Base-by-base conservation (phyloP, 1,140 invertebrate genomes). In the Bombus haemorrhoidalis region DNA sequence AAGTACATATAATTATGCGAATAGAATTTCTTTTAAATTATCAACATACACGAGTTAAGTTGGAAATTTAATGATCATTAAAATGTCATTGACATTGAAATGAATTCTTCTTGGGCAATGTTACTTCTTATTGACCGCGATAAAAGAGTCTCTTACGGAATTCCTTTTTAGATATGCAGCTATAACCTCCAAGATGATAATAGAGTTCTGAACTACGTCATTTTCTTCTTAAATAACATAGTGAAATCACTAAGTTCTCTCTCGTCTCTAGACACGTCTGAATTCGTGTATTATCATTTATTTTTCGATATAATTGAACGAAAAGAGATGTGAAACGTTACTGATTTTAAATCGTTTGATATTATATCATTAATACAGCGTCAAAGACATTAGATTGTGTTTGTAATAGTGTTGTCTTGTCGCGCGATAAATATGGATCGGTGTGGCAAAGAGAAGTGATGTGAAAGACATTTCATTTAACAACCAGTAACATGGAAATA, bases 401-500 rank as follows among this genome's bases (percentile, higher is more conserved):
- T 32, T 25, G 57, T 81, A 81, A 34, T 28, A n/a, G 68, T 81
- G 18, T 53, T 66, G 37, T n/a, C 68, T 74, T 83, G 57, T 78
- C 66, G 15, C n/a, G 28, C 6, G 37, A 66, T 83, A 83, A 83
- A 66, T 83, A 76, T 86, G 66, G 66, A 74, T 78, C 74, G 68
- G 57, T 62, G 75, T 57, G 32, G 18, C 53, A 47, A 39, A 78
- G 37, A 39, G 32, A 87, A 62, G 71, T 64, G 69, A 73, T n/a
- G 77, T 80, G 81, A 81, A 34, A 78, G 43, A 79, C 74, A 43
- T 57, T 75, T 73, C 13, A 62, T 83, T 59, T 66, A 66, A 34
- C 32, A 62, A 89, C 68, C 77, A 74, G n/a, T 87, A 89, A 81
- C 75, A 93, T 93, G 93, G 93, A 94, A 73, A 71, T 93, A 69